These are phyloP conservation scores for Eleutherodactylus coqui DNA, from an alignment of 2,797 vertebrate species.

Conservation along the genomic window DNA sequence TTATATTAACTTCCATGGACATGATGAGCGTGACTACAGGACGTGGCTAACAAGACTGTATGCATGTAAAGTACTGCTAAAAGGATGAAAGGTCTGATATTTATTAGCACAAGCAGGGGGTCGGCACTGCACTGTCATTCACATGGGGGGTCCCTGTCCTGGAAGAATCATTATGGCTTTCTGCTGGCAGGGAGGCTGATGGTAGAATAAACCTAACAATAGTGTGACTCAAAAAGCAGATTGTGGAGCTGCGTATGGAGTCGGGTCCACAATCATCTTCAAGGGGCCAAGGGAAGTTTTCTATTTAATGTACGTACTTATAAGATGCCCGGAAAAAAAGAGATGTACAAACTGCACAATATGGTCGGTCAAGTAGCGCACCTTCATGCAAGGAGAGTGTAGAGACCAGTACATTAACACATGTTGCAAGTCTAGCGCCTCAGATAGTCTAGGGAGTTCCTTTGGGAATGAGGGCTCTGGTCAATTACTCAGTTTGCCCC, in stretches of 20 bases:
- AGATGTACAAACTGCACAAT: no score
- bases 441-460: no score
- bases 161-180: neutral
- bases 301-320: neutral
- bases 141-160: neutral
- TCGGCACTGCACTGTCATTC: neutral
- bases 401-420: no score
- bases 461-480: no score
- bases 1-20: neutral
- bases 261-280: neutral
- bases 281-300: neutral
- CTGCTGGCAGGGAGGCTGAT: neutral
- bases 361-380: no score
- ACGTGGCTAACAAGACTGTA: conserved; percentile 20
- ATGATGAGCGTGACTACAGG: conserved; percentile 10
- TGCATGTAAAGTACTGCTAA: conserved; percentile 1
- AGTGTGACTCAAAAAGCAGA: neutral
- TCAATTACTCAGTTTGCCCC: no score
- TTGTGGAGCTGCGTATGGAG: neutral
- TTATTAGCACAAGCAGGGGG: neutral
- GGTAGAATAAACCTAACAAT: neutral
- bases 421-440: no score
- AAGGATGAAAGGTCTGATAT: neutral
- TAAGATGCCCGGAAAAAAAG: no score
- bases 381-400: no score